Percentiles rank a stretch among this genome's conserved stretches.
These are phyloP conservation scores for Agriopis aurantiaria DNA, from an alignment of 2,888 invertebrate genomes.

Conservation along the genomic window DNA sequence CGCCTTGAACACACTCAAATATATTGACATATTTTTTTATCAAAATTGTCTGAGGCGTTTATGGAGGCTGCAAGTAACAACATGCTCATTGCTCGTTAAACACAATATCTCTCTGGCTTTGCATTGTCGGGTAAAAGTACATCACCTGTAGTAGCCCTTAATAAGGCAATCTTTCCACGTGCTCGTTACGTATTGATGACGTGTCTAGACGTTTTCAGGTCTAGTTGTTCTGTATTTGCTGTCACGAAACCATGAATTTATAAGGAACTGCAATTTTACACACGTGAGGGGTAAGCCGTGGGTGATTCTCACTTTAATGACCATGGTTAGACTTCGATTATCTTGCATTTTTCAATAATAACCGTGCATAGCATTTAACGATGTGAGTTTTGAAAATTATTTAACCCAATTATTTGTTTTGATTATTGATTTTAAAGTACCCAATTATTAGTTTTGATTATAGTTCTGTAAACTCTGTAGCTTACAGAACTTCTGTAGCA, in stretches of 20 bases:
- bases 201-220: conserved; percentile 72
- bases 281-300: conserved; percentile 43
- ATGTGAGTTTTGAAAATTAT: neutral
- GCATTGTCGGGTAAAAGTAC: neutral
- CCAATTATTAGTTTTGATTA: no score
- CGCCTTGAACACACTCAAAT: no score
- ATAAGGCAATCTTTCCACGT: conserved; percentile 67
- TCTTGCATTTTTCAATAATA: conserved; percentile 26
- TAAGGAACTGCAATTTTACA: conserved; percentile 64
- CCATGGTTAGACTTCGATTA: conserved; percentile 49
- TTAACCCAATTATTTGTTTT: neutral
- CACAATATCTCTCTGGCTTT: no score
- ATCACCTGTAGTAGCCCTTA: conserved; percentile 30
- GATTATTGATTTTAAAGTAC: neutral
- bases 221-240: conserved; percentile 70
- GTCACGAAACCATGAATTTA: conserved; percentile 75
- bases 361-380: neutral
- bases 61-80: no score
- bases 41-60: no score
- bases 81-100: no score
- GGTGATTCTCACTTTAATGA: conserved; percentile 50
- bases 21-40: no score
- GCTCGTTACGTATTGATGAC: conserved; percentile 77
- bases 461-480: neutral
- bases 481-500: no score